Percentiles rank a stretch among this genome's conserved stretches.
These are phyloP conservation scores for Oreochromis tanganicae DNA, from an alignment of 2,113 vertebrate species.

Conservation along the genomic window DNA sequence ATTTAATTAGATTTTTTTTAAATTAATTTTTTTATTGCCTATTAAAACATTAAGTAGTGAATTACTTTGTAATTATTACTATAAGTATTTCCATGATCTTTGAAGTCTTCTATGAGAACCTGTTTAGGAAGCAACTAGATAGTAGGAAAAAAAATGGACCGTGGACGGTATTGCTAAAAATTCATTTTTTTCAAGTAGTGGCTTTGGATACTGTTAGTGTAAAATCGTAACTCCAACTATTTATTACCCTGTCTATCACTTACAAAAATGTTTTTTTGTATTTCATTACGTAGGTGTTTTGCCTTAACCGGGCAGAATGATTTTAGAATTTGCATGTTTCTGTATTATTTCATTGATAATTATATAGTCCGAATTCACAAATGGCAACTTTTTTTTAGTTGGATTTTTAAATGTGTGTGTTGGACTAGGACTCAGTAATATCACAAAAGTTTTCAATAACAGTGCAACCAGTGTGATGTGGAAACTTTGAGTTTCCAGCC, in stretches of 20 bases:
- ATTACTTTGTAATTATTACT: not conserved
- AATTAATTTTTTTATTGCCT: not conserved
- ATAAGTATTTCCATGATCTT: not conserved
- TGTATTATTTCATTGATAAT: not conserved
- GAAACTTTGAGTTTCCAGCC: not conserved
- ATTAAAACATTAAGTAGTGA: not conserved
- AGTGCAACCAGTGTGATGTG: not conserved
- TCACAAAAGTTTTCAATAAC: not conserved
- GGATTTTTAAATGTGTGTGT: rapidly evolving
- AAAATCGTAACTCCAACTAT: not conserved
- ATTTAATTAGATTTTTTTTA: not conserved
- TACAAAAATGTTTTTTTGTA: not conserved
- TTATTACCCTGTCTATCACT: not conserved
- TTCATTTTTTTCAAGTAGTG: not conserved
- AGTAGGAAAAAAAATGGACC: not conserved
- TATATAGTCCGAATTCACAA: not conserved
- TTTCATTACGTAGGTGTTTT: not conserved
- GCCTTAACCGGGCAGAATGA: not conserved
- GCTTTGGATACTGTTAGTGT: not conserved
- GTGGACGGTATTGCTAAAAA: not conserved
- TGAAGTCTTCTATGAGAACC: no score
- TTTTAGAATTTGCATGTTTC: not conserved
- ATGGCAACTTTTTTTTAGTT: not conserved
- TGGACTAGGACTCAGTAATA: not conserved
- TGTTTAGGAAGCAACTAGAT: not conserved